phyloP scores from a whole-genome alignment of 2,113 vertebrate species.

The Notothenia rossii region DNA sequence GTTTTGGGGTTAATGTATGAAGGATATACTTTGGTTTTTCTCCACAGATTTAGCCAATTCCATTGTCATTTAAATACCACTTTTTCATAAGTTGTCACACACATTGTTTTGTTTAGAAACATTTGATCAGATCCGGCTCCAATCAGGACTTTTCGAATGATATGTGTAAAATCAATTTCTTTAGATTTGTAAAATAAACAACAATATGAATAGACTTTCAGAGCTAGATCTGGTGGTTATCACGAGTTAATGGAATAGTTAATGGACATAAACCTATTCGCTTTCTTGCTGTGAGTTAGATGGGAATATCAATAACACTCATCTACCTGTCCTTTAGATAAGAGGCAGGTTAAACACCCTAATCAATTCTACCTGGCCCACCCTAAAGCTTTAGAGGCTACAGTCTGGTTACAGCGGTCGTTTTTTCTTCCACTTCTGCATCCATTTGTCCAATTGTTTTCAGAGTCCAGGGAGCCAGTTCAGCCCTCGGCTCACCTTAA shows the following conservation, averaged over 20 bases:
- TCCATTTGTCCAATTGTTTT: conserved; percentile 69
- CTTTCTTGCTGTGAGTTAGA: too few species aligned
- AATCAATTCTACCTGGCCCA: conserved; percentile 6
- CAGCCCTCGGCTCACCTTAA: conserved; percentile 91
- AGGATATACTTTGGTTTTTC: neutral
- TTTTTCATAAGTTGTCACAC: neutral
- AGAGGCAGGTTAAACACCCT: neutral
- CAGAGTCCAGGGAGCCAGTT: conserved; percentile 85
- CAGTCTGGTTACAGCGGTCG: conserved; percentile 16
- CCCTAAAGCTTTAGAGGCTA: neutral
- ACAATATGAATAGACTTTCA: too few species aligned
- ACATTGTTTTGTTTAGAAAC: neutral
- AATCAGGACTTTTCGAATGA: neutral
- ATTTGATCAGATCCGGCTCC: neutral
- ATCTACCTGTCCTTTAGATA: too few species aligned
- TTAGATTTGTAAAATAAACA: neutral
- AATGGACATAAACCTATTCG: too few species aligned
- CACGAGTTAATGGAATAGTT: neutral
- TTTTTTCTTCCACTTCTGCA: conserved; percentile 44
- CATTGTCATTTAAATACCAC: neutral
- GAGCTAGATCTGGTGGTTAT: neutral
- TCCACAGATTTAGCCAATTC: neutral
- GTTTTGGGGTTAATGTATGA: neutral
- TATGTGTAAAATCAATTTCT: neutral
- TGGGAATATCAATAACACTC: too few species aligned